Evolutionary conservation across 2,113 vertebrate genomes (phyloP).

Genomic region (Redunca redunca): DNA sequence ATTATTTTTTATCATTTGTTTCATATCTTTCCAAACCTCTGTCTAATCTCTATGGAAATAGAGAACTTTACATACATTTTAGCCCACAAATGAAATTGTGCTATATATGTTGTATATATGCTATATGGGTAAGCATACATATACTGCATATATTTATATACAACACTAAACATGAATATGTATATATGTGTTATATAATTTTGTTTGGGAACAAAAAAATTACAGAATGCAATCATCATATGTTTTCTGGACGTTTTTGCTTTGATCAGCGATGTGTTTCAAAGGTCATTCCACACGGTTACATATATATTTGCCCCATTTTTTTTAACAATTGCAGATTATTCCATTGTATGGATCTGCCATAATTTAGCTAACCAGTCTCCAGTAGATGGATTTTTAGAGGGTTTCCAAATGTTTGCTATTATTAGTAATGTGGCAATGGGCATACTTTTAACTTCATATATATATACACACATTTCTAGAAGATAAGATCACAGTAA

Average conservation of each 20-base stretch:
- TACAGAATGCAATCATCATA: neutral
- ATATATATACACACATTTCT: neutral
- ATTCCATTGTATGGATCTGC: neutral
- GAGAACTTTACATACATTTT: neutral
- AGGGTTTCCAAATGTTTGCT: neutral
- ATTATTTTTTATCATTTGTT: neutral
- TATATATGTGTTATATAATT: neutral
- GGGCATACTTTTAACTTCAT: neutral
- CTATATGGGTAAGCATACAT: neutral
- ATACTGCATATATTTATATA: neutral
- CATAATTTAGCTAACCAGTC: neutral
- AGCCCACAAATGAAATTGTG: neutral
- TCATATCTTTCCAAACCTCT: neutral
- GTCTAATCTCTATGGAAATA: neutral
- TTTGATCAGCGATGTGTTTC: neutral
- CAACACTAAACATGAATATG: neutral
- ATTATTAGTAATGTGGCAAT: neutral
- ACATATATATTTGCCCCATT: neutral
- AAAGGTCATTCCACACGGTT: neutral
- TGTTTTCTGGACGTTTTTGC: neutral
- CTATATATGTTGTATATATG: neutral
- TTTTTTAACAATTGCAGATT: neutral
- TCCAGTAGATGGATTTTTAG: neutral
- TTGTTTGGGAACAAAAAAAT: neutral
- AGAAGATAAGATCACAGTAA: neutral